phyloP scores from a whole-genome alignment of 2,797 vertebrate genomes.

The Danionella dracula region DNA sequence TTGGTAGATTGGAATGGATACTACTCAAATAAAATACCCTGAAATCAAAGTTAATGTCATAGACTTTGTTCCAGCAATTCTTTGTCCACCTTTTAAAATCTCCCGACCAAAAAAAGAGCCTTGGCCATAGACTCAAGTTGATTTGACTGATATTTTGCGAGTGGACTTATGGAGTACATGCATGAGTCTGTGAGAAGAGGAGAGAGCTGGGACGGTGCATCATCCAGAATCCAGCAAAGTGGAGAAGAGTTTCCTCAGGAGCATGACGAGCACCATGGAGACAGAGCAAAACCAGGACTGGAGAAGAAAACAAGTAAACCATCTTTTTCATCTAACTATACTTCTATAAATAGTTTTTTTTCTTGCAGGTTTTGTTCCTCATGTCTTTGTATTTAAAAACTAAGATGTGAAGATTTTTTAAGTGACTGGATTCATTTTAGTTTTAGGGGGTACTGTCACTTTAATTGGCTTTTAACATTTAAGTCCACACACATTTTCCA shows the following conservation, averaged over 20 bases:
- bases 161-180: conserved; percentile 55
- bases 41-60: no score
- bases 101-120: no score
- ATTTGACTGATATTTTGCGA: no score
- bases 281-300: conserved; percentile 31
- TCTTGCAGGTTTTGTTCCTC: no score
- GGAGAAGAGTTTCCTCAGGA: conserved; percentile 47
- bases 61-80: no score
- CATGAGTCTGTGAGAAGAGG: conserved; percentile 62
- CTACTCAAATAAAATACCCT: no score
- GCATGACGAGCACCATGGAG: conserved; percentile 57
- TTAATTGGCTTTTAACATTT: not conserved
- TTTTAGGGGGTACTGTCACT: not conserved
- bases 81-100: no score
- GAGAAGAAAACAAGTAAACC: conserved; percentile 74
- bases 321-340: conserved; percentile 21
- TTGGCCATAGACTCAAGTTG: no score
- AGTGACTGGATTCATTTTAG: not conserved
- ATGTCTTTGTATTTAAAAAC: conserved; percentile 30
- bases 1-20: no score
- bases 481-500: not conserved
- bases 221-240: not conserved
- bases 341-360: no score
- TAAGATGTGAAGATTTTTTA: not conserved
- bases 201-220: conserved; percentile 58